Evolutionary conservation across 2,113 vertebrate species (phyloP).

Genomic region (Cynopterus brachyotis): DNA sequence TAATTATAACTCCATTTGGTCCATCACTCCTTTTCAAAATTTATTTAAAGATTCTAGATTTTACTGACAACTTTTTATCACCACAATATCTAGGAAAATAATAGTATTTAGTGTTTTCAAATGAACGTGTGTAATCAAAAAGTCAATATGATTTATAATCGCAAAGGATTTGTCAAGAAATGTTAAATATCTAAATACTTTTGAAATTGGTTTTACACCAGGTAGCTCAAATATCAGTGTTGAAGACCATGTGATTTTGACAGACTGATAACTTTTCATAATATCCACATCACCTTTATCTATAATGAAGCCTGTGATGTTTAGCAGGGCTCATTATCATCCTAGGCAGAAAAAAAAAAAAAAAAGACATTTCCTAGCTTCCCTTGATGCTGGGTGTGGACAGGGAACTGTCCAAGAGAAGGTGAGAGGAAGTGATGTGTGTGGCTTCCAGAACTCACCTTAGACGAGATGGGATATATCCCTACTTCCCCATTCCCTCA

Average conservation of each 20-base stretch:
- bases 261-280: neutral
- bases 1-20: constrained; percentile 66
- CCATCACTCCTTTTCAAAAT: constrained; percentile 61
- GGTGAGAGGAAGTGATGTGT: neutral
- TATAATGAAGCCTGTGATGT: neutral
- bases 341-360: too few relatives aligned
- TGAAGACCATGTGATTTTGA: neutral
- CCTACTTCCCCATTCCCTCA: fast-evolving
- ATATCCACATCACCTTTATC: neutral
- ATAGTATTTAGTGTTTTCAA: constrained; percentile 52
- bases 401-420: neutral
- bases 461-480: neutral
- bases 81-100: constrained; percentile 49
- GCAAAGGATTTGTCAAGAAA: constrained; percentile 39
- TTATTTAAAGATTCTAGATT: constrained; percentile 60
- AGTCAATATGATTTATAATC: constrained; percentile 49
- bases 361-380: neutral
- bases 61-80: constrained; percentile 68
- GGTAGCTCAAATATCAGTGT: constrained; percentile 7
- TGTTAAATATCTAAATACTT: constrained; percentile 49
- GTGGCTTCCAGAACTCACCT: neutral
- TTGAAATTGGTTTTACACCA: constrained; percentile 31
- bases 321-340: neutral
- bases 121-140: constrained; percentile 57
- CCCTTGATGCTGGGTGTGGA: neutral